These are phyloP conservation scores for Aphidoletes aphidimyza DNA, from an alignment of 2,888 invertebrate species.

Conservation along the genomic window DNA sequence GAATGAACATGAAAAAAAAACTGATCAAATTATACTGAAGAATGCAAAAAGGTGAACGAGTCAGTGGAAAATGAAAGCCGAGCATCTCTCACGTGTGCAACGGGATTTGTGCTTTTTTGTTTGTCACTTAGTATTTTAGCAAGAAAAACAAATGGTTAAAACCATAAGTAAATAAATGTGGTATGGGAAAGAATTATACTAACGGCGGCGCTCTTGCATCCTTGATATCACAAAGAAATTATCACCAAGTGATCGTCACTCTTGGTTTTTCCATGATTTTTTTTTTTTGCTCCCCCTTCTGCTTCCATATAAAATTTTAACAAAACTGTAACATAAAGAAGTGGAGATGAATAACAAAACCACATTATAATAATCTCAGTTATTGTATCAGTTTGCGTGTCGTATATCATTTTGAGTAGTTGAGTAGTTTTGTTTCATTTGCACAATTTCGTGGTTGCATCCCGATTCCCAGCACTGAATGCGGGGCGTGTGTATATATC, in stretches of 20 bases:
- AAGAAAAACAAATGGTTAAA: conserved; percentile 13
- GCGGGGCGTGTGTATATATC: no score
- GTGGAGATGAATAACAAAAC: conserved; percentile 44
- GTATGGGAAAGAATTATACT: neutral
- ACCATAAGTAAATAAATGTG: neutral
- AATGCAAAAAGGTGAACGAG: neutral
- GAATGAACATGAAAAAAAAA: neutral
- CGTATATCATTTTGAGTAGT: conserved; percentile 38
- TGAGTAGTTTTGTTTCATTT: conserved; percentile 39
- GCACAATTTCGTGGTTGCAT: neutral
- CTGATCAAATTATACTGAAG: neutral
- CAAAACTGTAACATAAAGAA: neutral
- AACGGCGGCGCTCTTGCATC: neutral
- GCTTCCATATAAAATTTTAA: neutral
- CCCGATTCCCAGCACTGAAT: no score
- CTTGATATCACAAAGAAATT: neutral
- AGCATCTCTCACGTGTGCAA: neutral
- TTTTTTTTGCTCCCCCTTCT: neutral
- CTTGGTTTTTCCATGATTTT: neutral
- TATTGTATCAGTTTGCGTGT: conserved; percentile 21
- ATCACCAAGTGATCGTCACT: neutral
- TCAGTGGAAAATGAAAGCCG: neutral
- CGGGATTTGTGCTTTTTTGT: no score
- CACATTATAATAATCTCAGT: conserved; percentile 44
- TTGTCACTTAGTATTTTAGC: neutral